Conservation (phyloP, 2,113 vertebrate species). For the Anser brachyrhynchus region DNA sequence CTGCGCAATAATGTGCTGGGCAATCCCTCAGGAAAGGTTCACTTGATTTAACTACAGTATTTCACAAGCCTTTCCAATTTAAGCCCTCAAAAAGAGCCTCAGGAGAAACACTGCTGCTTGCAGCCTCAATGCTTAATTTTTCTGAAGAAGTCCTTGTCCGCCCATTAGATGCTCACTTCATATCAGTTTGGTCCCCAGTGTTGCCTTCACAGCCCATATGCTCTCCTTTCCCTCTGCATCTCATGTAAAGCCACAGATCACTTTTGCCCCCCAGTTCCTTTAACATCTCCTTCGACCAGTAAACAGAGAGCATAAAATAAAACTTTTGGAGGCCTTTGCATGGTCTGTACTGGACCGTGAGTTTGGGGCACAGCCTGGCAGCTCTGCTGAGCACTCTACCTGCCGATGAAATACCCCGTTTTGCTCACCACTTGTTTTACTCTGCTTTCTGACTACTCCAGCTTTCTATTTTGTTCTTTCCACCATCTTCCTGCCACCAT, state of each 20-base stretch:
- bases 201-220: background rate
- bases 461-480: background rate
- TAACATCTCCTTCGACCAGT: background rate
- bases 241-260: background rate
- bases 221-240: background rate
- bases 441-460: background rate
- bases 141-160: background rate
- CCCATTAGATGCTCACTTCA: background rate
- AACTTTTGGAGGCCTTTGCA: background rate
- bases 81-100: background rate
- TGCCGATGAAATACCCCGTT: rapidly evolving
- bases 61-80: background rate
- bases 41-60: background rate
- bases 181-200: rapidly evolving
- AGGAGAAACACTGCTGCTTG: background rate
- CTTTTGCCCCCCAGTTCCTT: background rate
- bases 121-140: background rate
- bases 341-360: rapidly evolving
- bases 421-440: background rate
- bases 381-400: rapidly evolving
- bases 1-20: background rate
- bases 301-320: background rate
- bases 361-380: background rate
- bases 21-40: background rate
- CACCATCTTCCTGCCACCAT: background rate